Evolutionary conservation across 2,888 invertebrate genomes (phyloP).

Genomic region (Drepana falcataria): DNA sequence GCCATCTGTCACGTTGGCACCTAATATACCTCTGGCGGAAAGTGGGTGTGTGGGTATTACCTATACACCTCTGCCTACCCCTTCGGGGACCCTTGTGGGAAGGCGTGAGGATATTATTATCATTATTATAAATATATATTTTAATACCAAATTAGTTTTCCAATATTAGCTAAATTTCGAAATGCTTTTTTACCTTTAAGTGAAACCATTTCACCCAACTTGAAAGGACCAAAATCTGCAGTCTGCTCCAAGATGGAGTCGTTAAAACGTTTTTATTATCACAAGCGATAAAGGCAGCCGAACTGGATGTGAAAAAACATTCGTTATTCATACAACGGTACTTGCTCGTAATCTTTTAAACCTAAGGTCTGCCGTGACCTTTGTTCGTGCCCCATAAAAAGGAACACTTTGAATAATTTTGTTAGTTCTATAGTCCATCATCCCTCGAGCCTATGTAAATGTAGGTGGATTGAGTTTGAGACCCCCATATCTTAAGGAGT

Average conservation of each 20-base stretch:
- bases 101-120: no score
- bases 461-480: constrained; percentile 52
- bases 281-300: constrained; percentile 20
- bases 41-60: no score
- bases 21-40: no score
- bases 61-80: no score
- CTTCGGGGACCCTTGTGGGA: no score
- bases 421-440: constrained; percentile 64
- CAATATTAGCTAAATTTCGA: no score
- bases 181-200: no score
- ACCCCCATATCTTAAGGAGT: constrained; percentile 3
- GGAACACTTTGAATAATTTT: constrained; percentile 71
- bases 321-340: constrained; percentile 44
- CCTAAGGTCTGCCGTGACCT: constrained; percentile 26
- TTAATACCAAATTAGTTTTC: no score
- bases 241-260: background rate
- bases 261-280: constrained; percentile 20
- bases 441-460: constrained; percentile 61
- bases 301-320: constrained; percentile 25
- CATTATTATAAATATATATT: no score
- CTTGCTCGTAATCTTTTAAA: constrained; percentile 42
- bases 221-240: background rate
- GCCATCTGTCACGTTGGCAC: no score
- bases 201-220: background rate
- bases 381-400: constrained; percentile 38